phyloP scores from a whole-genome alignment of 1,140 invertebrate genomes.

The Agrypnia vestita region DNA sequence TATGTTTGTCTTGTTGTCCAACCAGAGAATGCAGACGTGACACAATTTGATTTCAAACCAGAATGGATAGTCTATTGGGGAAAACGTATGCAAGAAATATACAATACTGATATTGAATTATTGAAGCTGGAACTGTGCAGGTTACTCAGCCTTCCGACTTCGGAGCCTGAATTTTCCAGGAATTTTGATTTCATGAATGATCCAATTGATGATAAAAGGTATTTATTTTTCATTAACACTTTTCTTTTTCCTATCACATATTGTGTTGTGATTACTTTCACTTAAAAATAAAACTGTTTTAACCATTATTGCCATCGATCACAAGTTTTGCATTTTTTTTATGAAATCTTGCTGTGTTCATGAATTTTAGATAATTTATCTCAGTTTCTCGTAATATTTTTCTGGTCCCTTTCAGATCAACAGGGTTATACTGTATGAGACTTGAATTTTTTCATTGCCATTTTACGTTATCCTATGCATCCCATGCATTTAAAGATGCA shows the following conservation, averaged over 20 bases:
- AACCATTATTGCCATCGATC: too few relatives aligned
- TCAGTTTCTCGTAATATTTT: too few relatives aligned
- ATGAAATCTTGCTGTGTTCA: too few relatives aligned
- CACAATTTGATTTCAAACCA: slow-evolving; percentile 87
- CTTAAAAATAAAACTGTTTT: background rate
- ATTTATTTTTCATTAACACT: background rate
- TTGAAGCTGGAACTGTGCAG: slow-evolving; percentile 70
- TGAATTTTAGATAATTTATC: too few relatives aligned
- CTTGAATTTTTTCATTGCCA: too few relatives aligned
- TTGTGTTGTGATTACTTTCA: background rate
- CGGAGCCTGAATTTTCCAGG: background rate
- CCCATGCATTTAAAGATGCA: too few relatives aligned
- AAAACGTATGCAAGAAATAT: slow-evolving; percentile 83
- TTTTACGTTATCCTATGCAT: too few relatives aligned
- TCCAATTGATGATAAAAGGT: background rate
- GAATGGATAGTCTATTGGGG: slow-evolving; percentile 91
- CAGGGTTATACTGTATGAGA: too few relatives aligned
- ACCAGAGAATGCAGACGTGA: slow-evolving; percentile 81
- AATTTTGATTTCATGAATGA: slow-evolving; percentile 49
- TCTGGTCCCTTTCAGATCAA: too few relatives aligned
- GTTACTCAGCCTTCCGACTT: background rate
- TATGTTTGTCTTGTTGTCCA: slow-evolving; percentile 29
- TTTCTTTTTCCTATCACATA: background rate
- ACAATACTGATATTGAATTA: slow-evolving; percentile 77
- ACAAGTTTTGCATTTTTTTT: too few relatives aligned